These are phyloP conservation scores for Gnatocerus cornutus DNA, from an alignment of 2,888 invertebrate species.

Conservation along the genomic window DNA sequence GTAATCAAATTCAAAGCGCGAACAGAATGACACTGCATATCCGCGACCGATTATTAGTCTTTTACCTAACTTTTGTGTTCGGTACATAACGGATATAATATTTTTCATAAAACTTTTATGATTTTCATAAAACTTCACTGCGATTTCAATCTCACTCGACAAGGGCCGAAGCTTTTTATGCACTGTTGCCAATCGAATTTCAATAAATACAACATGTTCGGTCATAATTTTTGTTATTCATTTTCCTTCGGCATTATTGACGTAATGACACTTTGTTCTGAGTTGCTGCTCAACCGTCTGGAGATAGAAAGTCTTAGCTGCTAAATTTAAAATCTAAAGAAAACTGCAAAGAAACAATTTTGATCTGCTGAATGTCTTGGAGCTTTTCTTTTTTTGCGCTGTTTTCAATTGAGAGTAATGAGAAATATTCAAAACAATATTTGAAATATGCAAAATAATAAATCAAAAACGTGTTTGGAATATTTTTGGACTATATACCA, in stretches of 20 bases:
- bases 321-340: no score
- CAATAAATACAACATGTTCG: conserved; percentile 24
- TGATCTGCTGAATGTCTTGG: no score
- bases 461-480: no score
- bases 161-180: conserved; percentile 27
- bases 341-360: no score
- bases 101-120: conserved; percentile 45
- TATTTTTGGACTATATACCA: no score
- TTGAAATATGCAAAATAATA: no score
- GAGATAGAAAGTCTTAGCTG: no score
- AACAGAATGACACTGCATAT: conserved; percentile 48
- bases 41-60: conserved; percentile 46
- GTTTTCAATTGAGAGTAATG: no score
- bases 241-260: background rate
- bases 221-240: conserved; percentile 7
- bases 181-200: conserved; percentile 33
- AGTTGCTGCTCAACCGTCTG: no score
- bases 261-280: background rate
- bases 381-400: no score
- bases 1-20: conserved; percentile 47
- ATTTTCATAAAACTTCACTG: conserved; percentile 39
- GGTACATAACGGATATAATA: conserved; percentile 38
- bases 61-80: conserved; percentile 45
- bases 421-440: no score
- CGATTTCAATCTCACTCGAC: conserved; percentile 39